Evolutionary conservation across 1,140 invertebrate species (phyloP), one percentile per base, ranked within the genome.

Genomic region (Cardiocondyla obscurior): DNA sequence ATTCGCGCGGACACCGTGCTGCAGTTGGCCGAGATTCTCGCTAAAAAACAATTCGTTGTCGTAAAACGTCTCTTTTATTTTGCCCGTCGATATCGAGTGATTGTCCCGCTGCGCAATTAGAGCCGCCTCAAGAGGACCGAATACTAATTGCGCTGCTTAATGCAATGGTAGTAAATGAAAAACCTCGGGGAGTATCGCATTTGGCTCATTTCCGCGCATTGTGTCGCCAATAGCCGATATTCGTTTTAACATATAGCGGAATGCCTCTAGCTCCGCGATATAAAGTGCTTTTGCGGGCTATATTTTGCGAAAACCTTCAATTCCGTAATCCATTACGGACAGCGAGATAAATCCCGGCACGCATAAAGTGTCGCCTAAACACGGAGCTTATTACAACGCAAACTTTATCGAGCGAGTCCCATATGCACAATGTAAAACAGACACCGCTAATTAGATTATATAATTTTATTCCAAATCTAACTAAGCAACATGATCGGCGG

Each of bases 161-260:
- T 3, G 57, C 42, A 62, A 76, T 74, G 28, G 16, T 22, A n/a
- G 36, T 60, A 60, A 74, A 62, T 46, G 72, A 76, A 76, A n/a
- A 76, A 76, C 39, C 57, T 76, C 39, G 12, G 28, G 33, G 39
- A 74, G 28, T 19, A 33, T 74, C 25, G 28, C 28, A 33, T 74
- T 74, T 46, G 39, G 44, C 55, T 74, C 28, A 33, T 46, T 60
- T 74, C 28, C 22, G 39, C 10, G n/a, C 10, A 12, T 46, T 36
- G 39, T 19, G 53, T 30, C 36, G 53, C 25, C 22, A 42, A 57
- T 42, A 22, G 33, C 10, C 6, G 10, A 22, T 53, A 8, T 33
- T 14, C 30, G 33, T 73, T 73, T n/a, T 42, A 1, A 25, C 25
- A n/a, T 19, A 3, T 22, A 58, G 60, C 42, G n/a, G n/a, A 74